Percentiles rank a stretch among this genome's conserved stretches.
Conservation (phyloP, 2,888 invertebrate species). For the Cynaeus angustus region DNA sequence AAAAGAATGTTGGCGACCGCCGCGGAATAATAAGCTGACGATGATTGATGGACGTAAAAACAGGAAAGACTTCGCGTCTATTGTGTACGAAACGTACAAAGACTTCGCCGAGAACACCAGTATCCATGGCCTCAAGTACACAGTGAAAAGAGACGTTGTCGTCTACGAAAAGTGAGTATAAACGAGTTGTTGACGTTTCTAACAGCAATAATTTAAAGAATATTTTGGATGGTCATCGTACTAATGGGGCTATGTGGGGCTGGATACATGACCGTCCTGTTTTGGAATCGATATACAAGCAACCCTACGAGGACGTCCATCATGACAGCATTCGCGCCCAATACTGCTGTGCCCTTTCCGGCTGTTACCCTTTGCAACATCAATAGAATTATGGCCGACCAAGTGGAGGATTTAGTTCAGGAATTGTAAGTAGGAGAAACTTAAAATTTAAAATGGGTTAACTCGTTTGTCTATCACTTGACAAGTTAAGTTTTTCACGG, state of each 20-base stretch:
- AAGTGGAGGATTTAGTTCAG: slow-evolving; percentile 57
- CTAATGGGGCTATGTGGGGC: slow-evolving; percentile 61
- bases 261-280: slow-evolving; percentile 66
- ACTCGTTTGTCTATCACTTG: too few relatives aligned
- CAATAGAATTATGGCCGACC: slow-evolving; percentile 59
- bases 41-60: slow-evolving; percentile 49
- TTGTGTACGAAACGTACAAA: slow-evolving; percentile 59
- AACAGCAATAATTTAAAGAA: slow-evolving; percentile 54
- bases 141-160: slow-evolving; percentile 56
- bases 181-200: slow-evolving; percentile 1
- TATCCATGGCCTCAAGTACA: slow-evolving; percentile 67
- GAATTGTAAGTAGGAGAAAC: slow-evolving; percentile 54
- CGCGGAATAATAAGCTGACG: slow-evolving; percentile 38
- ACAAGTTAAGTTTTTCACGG: too few relatives aligned
- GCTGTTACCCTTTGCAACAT: slow-evolving; percentile 68
- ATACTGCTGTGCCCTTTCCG: slow-evolving; percentile 66
- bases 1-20: slow-evolving; percentile 30
- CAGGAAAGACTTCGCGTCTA: slow-evolving; percentile 45
- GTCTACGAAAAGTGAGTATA: slow-evolving; percentile 60
- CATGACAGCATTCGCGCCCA: slow-evolving; percentile 63
- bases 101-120: slow-evolving; percentile 67
- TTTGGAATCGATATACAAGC: slow-evolving; percentile 65
- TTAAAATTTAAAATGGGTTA: background rate
- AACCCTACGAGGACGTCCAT: slow-evolving; percentile 68
- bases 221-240: slow-evolving; percentile 64